Evolutionary conservation across 2,797 vertebrate species (phyloP), one percentile per base, ranked within the genome.

Genomic region (Pseudomugil tenellus): DNA sequence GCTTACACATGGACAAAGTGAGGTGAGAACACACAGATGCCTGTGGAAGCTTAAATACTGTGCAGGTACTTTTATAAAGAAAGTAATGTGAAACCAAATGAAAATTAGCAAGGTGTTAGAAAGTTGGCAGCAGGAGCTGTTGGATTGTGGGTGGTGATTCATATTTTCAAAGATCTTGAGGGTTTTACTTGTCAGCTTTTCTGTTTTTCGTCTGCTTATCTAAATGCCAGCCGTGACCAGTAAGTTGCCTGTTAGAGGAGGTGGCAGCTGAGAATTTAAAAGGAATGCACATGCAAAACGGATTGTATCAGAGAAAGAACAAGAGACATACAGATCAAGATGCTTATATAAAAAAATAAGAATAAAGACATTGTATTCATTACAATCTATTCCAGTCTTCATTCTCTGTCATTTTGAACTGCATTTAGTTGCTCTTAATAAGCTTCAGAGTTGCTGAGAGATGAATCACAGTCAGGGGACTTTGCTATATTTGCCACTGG

Each of bases 401-500:
- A 48, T 48, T 52, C 48, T 64, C 25, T 52, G 62, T 74, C 65
- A 43, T 32, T 68, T 60, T 66, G 29, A 77, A 46, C 29, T 10
- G 26, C 58, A 31, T 67, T 68, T 72, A 84, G 56, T 69, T 51
- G 35, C 48, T 71, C 41, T 67, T 78, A 76, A 81, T 71, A 82
- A 71, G 56, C 71, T 79, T 63, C 46, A 41, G 71, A 75, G 63
- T 64, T 61, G 39, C 68, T 48, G 63, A 57, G 72, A 41, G 63
- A 83, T 84, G 71, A 84, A 63, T 79, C 78, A 76, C 48, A 72
- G 80, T 67, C 69, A 71, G 71, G 69, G 64, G 58, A 66, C 58
- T 70, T 55, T 17, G 84, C 75, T 91, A 84, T 89, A 89, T 89
- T 88, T 84, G 71, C 83, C 67, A 64, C 29, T 85, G 83, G 81